Conservation (phyloP, 2,797 vertebrate species). For the Tauraco hartlaubi region DNA sequence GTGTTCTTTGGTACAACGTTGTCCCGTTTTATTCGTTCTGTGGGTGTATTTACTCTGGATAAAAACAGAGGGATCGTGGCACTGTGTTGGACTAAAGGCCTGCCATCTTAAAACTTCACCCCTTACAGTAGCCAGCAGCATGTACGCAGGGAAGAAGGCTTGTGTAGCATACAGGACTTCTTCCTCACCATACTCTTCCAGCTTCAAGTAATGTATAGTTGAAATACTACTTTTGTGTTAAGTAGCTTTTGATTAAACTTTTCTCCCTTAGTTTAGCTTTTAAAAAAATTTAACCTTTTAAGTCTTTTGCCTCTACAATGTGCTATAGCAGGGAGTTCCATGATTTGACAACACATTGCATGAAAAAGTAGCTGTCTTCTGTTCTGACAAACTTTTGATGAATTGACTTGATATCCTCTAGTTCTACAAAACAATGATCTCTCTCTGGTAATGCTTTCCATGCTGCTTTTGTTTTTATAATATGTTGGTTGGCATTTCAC, state of each 20-base stretch:
- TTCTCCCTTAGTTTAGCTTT: background rate
- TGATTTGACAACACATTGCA: rapidly evolving
- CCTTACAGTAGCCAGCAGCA: background rate
- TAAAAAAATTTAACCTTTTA: rapidly evolving
- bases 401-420: background rate
- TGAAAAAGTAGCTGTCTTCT: background rate
- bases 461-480: background rate
- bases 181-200: rapidly evolving
- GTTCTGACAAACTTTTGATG: background rate
- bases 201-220: background rate
- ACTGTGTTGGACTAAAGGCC: background rate
- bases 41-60: background rate
- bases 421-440: background rate
- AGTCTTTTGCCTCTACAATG: background rate
- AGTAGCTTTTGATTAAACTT: background rate
- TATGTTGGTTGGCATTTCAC: background rate
- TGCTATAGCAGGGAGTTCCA: background rate
- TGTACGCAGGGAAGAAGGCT: rapidly evolving
- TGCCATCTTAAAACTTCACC: background rate
- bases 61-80: background rate
- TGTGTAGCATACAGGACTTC: background rate
- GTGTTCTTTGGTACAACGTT: rapidly evolving
- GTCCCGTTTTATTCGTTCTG: background rate
- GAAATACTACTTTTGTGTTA: background rate
- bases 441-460: background rate